Evolutionary conservation across 2,797 vertebrate species (phyloP).

Genomic region (Danio tinwini): DNA sequence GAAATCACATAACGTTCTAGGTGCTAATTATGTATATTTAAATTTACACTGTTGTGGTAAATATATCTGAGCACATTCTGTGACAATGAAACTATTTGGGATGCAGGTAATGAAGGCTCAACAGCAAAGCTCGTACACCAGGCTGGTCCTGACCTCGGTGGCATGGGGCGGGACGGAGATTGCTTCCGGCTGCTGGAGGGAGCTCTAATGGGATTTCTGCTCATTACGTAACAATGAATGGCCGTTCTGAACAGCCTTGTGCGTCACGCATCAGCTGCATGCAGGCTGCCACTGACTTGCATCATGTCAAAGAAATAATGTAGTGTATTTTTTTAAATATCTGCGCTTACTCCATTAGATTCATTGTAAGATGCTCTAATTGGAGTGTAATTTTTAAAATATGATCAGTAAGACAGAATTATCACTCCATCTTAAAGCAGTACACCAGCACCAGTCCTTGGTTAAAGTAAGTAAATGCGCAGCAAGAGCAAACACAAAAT

Average conservation of each 20-base stretch:
- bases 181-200: conserved; percentile 29
- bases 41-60: neutral
- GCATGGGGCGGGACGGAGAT: neutral
- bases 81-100: neutral
- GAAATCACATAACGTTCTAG: no score
- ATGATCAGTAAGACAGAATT: neutral
- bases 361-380: neutral
- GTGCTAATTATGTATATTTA: no score
- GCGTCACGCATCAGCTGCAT: conserved; percentile 43
- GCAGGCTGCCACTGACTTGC: neutral
- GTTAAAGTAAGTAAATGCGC: neutral
- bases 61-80: neutral
- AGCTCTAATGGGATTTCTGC: conserved; percentile 70
- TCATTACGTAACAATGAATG: conserved; percentile 72
- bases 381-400: neutral
- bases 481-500: conserved; percentile 26
- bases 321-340: no score
- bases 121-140: neutral
- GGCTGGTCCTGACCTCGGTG: neutral
- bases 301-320: neutral
- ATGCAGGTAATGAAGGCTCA: conserved; percentile 7
- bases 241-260: conserved; percentile 58
- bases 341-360: neutral
- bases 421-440: neutral
- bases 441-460: neutral